phyloP scores from a whole-genome alignment of 2,113 vertebrate species.

The Lepisosteus osseus region DNA sequence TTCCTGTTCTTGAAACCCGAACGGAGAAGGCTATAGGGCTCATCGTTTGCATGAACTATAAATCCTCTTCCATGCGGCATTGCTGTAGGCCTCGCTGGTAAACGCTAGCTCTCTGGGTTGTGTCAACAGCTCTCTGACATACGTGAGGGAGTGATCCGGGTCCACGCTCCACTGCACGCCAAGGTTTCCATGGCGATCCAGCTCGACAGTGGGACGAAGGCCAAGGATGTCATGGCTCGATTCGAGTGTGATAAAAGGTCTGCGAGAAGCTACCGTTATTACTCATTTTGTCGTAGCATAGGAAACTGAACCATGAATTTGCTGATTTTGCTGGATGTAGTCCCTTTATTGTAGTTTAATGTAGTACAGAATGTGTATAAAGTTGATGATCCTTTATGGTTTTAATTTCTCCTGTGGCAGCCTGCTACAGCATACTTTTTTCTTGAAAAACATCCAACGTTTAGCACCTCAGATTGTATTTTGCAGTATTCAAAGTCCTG shows the following conservation, averaged over 20 bases:
- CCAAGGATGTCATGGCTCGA: slow-evolving; percentile 80
- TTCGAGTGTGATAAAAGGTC: slow-evolving; percentile 85
- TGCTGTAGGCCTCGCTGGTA: neutral
- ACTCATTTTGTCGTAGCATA: no score
- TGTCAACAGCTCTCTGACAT: slow-evolving; percentile 72
- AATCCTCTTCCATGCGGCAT: neutral
- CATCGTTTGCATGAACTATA: neutral
- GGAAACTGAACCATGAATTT: no score
- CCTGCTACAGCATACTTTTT: no score
- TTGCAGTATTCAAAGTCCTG: no score
- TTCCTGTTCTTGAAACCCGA: no score
- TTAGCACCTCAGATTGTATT: no score
- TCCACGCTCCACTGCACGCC: slow-evolving; percentile 86
- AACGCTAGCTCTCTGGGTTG: neutral
- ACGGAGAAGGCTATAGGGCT: neutral
- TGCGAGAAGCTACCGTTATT: slow-evolving; percentile 22
- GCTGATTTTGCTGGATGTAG: no score
- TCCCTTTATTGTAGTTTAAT: no score
- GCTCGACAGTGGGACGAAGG: slow-evolving; percentile 79
- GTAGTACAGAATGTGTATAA: no score
- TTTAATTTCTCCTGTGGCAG: no score
- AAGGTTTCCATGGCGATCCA: slow-evolving; percentile 97
- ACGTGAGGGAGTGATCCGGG: slow-evolving; percentile 85
- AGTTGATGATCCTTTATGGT: no score
- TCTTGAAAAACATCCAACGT: no score